Base-by-base conservation (phyloP, 1,140 invertebrate species). In the Stegodyphus mimosarum region DNA sequence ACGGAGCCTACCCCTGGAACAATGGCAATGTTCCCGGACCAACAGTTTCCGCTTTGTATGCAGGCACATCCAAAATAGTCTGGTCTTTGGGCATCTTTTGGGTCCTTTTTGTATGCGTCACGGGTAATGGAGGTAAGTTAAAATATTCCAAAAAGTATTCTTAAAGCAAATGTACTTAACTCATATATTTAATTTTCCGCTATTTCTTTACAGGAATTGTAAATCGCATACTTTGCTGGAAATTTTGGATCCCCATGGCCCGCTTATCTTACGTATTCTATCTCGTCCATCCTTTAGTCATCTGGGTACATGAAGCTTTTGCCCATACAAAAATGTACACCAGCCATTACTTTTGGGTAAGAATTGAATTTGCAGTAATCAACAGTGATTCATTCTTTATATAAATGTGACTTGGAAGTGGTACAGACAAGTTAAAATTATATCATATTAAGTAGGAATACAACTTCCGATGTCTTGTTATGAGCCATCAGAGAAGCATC, bases 141-240 rank as follows among this genome's bases (percentile, higher is more conserved):
- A 4, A 17, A 53, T 18, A 51, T n/a, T 5, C 5, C 48, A 75
- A 33, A 33, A 33, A 33, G 33, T 33, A 33, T 33, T 33, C 33
- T 33, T 33, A 33, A 33, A 33, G 33, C 33, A 33, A 33, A 33
- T 33, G 5, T 60, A 1, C 55, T 5, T 60, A 5, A 60, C 5
- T 60, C 55, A 1, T 60, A 60, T 10, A 15, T 1, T 10, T 10
- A 60, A 10, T 15, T 60, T 60, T 60, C 55, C 15, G 0, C 15
- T 10, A 60, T 50, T 67, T 85, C 9, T 13, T 33, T 60, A 55
- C 63, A 86, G 86, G 94, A 33, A 66, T 87, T 6, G 74, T 88
- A 6, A 87, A 87, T 33, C 48, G 60, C 15, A 77, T 88, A 6
- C 84, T 88, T 7, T 86, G 75, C 11, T 88, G 86, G 77, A 83